These are phyloP conservation scores for Notothenia rossii DNA, from an alignment of 2,113 vertebrate species.

Conservation along the genomic window DNA sequence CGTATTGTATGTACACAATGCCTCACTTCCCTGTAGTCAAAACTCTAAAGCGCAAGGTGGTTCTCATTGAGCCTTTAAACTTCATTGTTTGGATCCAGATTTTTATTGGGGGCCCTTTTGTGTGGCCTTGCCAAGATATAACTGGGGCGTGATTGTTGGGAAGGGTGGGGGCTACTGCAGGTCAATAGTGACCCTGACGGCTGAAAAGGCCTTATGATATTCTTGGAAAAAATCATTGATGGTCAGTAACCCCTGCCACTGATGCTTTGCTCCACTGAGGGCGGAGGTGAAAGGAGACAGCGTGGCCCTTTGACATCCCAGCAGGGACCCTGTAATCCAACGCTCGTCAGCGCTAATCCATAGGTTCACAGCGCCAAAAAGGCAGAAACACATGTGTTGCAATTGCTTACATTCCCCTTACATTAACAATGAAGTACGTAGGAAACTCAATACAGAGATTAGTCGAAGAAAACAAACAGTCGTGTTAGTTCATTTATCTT, in stretches of 20 bases:
- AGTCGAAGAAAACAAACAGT: constrained; percentile 19
- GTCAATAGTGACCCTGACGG: constrained; percentile 80
- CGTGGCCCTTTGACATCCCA: constrained; percentile 73
- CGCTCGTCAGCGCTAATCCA: constrained; percentile 71
- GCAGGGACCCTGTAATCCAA: constrained; percentile 75
- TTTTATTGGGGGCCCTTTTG: constrained; percentile 52
- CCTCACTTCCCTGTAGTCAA: constrained; percentile 40
- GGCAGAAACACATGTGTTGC: constrained; percentile 33
- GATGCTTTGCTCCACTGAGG: constrained; percentile 68
- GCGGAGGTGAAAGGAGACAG: constrained; percentile 79
- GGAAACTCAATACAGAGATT: constrained; percentile 3
- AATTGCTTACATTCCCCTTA: constrained; percentile 17
- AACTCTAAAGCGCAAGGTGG: constrained; percentile 23
- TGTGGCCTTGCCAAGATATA: constrained; percentile 60
- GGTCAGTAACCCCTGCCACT: constrained; percentile 70
- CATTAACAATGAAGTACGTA: constrained; percentile 13
- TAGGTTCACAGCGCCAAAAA: constrained; percentile 53
- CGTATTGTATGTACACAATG: constrained; percentile 39
- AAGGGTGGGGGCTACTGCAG: constrained; percentile 78
- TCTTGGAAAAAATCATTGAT: constrained; percentile 83
- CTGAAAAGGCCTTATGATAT: constrained; percentile 83
- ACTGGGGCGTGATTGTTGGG: constrained; percentile 74
- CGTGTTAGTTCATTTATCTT: constrained; percentile 5
- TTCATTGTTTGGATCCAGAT: constrained; percentile 53
- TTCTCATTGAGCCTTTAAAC: constrained; percentile 49